A percentile compares a stretch with the other conserved stretches of the same genome.
These are phyloP conservation scores for Fragum whitleyi DNA, from an alignment of 2,888 invertebrate species.

Conservation along the genomic window DNA sequence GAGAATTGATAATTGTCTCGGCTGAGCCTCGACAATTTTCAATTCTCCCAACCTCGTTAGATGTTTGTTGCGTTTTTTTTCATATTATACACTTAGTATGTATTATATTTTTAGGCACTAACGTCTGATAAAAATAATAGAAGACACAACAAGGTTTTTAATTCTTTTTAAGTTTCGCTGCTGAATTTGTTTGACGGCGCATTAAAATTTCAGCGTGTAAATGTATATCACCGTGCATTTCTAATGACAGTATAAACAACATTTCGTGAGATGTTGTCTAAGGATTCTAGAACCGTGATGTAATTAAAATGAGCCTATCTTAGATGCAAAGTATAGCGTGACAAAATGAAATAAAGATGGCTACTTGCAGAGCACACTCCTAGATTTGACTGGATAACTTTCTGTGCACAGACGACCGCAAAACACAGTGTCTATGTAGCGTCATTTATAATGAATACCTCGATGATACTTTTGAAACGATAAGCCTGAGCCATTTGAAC, in stretches of 20 bases:
- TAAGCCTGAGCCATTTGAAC: no score
- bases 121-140: no score
- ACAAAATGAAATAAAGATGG: background rate
- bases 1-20: no score
- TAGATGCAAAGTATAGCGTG: background rate
- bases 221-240: background rate
- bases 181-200: background rate
- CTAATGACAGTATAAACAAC: background rate
- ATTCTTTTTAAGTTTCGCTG: no score
- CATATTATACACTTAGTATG: no score
- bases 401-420: conserved; percentile 7
- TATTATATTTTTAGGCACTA: no score
- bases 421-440: background rate
- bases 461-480: no score
- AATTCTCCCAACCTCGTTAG: no score
- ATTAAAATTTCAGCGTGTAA: conserved; percentile 1
- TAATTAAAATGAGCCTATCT: conserved; percentile 2
- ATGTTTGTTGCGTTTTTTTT: no score
- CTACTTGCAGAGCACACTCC: background rate
- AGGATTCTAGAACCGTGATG: background rate
- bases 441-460: no score
- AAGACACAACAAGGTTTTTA: no score
- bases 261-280: background rate
- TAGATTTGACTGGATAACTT: background rate
- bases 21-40: no score